Evolutionary conservation across 2,113 vertebrate genomes (phyloP).

Genomic region (Pterocles gutturalis): DNA sequence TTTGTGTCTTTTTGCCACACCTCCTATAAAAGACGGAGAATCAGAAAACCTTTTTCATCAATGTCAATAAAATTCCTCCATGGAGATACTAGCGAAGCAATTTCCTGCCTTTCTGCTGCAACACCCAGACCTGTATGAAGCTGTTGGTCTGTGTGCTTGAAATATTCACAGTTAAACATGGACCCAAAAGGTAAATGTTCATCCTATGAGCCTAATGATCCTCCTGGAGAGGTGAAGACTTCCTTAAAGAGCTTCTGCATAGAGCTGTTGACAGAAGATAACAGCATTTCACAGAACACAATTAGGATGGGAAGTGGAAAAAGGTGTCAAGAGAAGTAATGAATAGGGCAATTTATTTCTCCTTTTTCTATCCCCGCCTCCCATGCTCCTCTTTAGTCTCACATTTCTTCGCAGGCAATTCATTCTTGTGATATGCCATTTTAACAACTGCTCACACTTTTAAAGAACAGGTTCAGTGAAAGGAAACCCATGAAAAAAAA

Average conservation of each 20-base stretch:
- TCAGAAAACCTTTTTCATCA: neutral
- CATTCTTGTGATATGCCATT: neutral
- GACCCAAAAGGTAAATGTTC: neutral
- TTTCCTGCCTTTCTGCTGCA: neutral
- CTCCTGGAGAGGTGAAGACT: neutral
- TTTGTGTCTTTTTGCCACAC: neutral
- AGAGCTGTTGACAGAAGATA: neutral
- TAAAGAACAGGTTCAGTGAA: neutral
- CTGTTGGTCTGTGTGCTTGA: neutral
- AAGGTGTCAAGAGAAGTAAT: neutral
- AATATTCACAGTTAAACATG: neutral
- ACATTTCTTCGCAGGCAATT: neutral
- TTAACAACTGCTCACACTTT: neutral
- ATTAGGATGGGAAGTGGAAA: neutral
- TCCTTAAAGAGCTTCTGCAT: neutral
- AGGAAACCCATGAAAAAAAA: neutral
- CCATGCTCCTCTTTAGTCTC: neutral
- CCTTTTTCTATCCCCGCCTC: neutral
- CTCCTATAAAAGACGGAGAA: neutral
- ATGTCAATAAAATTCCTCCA: neutral
- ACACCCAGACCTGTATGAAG: neutral
- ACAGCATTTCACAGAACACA: neutral
- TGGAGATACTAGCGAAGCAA: rapidly evolving
- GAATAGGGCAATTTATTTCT: neutral
- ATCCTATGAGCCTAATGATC: neutral